Evolutionary conservation across 2,888 invertebrate genomes (phyloP).

Genomic region (Odontocerum albicorne): DNA sequence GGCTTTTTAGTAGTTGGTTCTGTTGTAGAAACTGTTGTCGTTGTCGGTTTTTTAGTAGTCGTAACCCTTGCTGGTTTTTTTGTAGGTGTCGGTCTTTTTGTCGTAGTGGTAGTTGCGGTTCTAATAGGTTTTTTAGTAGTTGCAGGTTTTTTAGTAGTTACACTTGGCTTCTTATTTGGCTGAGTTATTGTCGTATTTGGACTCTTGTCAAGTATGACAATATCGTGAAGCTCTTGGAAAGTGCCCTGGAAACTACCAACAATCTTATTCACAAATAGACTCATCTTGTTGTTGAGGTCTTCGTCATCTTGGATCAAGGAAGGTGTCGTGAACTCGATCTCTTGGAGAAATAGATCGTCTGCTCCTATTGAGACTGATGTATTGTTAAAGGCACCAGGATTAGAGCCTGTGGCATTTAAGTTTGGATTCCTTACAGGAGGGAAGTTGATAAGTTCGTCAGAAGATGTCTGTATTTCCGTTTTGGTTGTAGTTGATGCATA

Average conservation of each 20-base stretch:
- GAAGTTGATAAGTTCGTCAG: constrained; percentile 75
- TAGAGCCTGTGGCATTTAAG: constrained; percentile 68
- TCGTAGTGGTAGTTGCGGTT: constrained; percentile 38
- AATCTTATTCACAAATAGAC: constrained; percentile 79
- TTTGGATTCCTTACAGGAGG: constrained; percentile 85
- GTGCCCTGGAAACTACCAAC: constrained; percentile 82
- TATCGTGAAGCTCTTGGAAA: constrained; percentile 77
- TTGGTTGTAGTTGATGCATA: constrained; percentile 49
- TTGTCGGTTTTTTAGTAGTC: not conserved
- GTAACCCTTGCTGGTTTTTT: not conserved
- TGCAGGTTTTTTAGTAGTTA: constrained; percentile 24
- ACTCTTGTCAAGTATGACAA: constrained; percentile 61
- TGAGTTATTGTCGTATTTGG: constrained; percentile 46
- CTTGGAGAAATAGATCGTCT: constrained; percentile 53
- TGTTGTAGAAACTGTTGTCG: constrained; percentile 38
- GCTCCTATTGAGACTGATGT: constrained; percentile 58
- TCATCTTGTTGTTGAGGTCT: constrained; percentile 76
- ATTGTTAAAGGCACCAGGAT: constrained; percentile 52
- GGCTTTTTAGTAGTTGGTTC: constrained; percentile 4
- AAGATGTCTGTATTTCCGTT: constrained; percentile 64
- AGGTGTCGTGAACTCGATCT: constrained; percentile 74
- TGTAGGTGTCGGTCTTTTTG: constrained; percentile 15
- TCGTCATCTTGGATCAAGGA: constrained; percentile 73
- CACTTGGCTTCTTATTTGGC: constrained; percentile 22
- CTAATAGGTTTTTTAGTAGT: constrained; percentile 40